Percentiles rank a stretch among this genome's conserved stretches.
Conservation (phyloP, 2,797 vertebrate genomes). For the Natrix natrix region DNA sequence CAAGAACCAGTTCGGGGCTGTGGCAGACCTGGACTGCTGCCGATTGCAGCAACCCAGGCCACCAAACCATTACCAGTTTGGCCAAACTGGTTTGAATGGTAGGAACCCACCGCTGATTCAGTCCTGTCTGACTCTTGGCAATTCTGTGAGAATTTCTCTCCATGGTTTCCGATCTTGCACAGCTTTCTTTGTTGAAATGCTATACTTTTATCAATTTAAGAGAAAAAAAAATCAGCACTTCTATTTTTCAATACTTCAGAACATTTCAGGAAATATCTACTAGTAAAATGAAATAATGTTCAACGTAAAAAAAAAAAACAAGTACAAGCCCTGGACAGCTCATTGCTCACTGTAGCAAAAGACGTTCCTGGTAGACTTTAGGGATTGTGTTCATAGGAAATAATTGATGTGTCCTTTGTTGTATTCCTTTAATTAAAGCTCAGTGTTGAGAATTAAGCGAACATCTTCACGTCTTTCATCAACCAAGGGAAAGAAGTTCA, state of each 20-base stretch:
- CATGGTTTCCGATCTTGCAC: not conserved
- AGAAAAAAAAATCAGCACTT: slow-evolving; percentile 11
- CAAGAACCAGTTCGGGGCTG: too few relatives aligned
- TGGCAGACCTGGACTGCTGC: too few relatives aligned
- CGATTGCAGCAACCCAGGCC: too few relatives aligned
- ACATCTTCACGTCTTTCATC: slow-evolving; percentile 43
- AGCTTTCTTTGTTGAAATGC: not conserved
- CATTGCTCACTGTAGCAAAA: slow-evolving; percentile 51
- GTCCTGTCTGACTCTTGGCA: not conserved
- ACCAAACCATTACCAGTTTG: too few relatives aligned
- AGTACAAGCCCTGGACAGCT: not conserved
- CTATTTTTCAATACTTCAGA: slow-evolving; percentile 37
- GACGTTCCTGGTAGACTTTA: slow-evolving; percentile 32
- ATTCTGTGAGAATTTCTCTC: not conserved
- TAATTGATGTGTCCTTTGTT: slow-evolving; percentile 55
- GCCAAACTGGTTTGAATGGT: too few relatives aligned
- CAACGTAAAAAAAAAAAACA: slow-evolving; percentile 8
- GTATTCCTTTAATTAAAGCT: slow-evolving; percentile 53
- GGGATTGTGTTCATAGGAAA: slow-evolving; percentile 46
- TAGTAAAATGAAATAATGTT: slow-evolving; percentile 51
- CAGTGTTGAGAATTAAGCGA: slow-evolving; percentile 40
- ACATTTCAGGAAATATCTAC: slow-evolving; percentile 36
- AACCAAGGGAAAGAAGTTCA: slow-evolving; percentile 22
- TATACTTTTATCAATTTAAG: slow-evolving; percentile 41
- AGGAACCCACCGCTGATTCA: not conserved